Evolutionary conservation across 92 coral and sea anemone genomes (phyloP).

Genomic region (Pocillopora grandis): DNA sequence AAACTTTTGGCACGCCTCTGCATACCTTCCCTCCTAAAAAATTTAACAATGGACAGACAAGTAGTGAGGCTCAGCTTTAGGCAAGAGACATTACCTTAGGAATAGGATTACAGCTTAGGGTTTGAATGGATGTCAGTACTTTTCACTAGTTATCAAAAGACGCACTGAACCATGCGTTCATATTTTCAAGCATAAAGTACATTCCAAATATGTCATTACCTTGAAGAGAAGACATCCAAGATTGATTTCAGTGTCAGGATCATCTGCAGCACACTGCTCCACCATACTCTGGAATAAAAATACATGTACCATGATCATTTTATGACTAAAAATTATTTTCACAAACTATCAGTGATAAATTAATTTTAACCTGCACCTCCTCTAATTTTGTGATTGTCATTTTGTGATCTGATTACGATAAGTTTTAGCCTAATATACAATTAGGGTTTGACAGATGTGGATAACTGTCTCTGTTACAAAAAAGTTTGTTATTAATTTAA

Average conservation of each 20-base stretch:
- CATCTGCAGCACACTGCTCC: slow-evolving; percentile 93
- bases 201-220: slow-evolving; percentile 44
- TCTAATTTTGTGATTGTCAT: no score
- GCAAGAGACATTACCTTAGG: no score
- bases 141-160: no score
- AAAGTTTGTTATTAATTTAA: neutral
- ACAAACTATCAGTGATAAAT: neutral
- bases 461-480: no score
- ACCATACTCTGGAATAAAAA: slow-evolving; percentile 81
- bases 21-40: slow-evolving; percentile 74
- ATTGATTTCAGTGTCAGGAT: slow-evolving; percentile 94
- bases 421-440: no score
- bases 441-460: no score
- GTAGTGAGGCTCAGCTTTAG: no score
- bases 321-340: neutral
- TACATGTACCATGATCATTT: neutral
- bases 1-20: slow-evolving; percentile 97
- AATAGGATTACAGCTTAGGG: no score
- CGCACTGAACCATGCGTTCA: no score
- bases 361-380: no score
- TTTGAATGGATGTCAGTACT: no score
- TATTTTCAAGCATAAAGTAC: neutral
- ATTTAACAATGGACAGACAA: neutral
- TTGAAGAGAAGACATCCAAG: slow-evolving; percentile 95
- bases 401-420: neutral